A percentile compares a stretch with the other conserved stretches of the same genome.
These are phyloP conservation scores for Ladona fulva DNA, from an alignment of 1,140 invertebrate species.

Conservation along the genomic window DNA sequence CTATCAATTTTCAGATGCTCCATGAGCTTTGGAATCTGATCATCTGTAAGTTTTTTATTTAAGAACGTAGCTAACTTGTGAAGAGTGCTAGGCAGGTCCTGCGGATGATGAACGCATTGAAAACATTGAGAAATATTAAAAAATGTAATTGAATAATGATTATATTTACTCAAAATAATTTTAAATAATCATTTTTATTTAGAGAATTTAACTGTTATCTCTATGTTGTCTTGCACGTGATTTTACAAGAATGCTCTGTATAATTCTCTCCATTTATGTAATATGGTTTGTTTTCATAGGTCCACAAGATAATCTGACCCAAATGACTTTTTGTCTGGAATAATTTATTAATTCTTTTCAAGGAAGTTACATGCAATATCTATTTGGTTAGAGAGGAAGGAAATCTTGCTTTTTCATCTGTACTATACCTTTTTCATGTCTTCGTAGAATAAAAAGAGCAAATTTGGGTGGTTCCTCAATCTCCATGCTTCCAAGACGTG, in stretches of 20 bases:
- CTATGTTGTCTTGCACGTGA: too few species aligned
- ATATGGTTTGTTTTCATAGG: too few species aligned
- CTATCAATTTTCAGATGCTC: constrained; percentile 2
- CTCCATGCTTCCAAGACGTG: constrained; percentile 67
- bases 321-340: neutral
- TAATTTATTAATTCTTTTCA: neutral
- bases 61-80: constrained; percentile 48
- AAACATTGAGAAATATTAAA: too few species aligned
- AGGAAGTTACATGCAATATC: neutral
- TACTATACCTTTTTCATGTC: constrained; percentile 52
- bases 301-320: too few species aligned
- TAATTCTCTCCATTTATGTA: too few species aligned
- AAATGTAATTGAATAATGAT: too few species aligned
- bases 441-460: constrained; percentile 73
- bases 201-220: too few species aligned
- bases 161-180: too few species aligned
- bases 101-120: neutral
- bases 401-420: too few species aligned
- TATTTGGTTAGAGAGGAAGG: neutral
- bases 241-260: too few species aligned
- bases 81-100: constrained; percentile 50
- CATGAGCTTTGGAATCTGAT: neutral
- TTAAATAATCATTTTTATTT: too few species aligned
- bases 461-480: constrained; percentile 50
- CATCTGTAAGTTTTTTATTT: constrained; percentile 33